Conservation (phyloP, 2,113 vertebrate species). For the Platycercus adscitus region DNA sequence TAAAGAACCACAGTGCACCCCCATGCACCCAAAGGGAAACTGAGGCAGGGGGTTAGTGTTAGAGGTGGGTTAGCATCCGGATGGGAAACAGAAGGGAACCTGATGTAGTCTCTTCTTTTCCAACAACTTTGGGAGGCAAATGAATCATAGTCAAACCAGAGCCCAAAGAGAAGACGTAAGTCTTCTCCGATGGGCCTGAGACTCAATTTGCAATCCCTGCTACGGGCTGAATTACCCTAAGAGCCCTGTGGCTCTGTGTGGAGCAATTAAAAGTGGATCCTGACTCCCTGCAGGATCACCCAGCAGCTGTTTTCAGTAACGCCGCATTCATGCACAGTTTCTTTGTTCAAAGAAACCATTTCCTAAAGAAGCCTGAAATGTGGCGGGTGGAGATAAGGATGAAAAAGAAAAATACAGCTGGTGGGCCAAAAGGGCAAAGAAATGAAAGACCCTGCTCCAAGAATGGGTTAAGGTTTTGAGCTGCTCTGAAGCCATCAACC, state of each 20-base stretch:
- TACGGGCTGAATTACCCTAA: not conserved
- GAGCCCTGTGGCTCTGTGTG: not conserved
- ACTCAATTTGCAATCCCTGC: not conserved
- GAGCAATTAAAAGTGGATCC: constrained; percentile 30
- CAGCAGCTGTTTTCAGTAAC: constrained; percentile 24
- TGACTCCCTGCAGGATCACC: not conserved
- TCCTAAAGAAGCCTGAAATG: constrained; percentile 46
- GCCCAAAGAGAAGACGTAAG: not conserved
- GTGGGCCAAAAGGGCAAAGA: constrained; percentile 5
- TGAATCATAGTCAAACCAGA: not conserved
- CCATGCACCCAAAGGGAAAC: not conserved
- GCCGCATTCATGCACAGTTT: not conserved
- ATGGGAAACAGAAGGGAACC: not conserved
- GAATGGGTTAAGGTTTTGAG: not conserved
- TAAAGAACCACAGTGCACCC: not conserved
- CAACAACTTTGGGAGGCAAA: not conserved
- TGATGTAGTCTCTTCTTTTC: not conserved
- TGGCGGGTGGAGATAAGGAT: constrained; percentile 29
- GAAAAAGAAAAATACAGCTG: constrained; percentile 31
- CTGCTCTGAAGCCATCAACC: fast-evolving
- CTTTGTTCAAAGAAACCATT: not conserved
- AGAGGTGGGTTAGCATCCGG: not conserved
- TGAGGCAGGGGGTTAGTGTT: not conserved
- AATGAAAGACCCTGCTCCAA: not conserved
- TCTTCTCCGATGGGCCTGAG: not conserved